phyloP scores from a whole-genome alignment of 2,888 invertebrate species.

The Dendrolimus houi region DNA sequence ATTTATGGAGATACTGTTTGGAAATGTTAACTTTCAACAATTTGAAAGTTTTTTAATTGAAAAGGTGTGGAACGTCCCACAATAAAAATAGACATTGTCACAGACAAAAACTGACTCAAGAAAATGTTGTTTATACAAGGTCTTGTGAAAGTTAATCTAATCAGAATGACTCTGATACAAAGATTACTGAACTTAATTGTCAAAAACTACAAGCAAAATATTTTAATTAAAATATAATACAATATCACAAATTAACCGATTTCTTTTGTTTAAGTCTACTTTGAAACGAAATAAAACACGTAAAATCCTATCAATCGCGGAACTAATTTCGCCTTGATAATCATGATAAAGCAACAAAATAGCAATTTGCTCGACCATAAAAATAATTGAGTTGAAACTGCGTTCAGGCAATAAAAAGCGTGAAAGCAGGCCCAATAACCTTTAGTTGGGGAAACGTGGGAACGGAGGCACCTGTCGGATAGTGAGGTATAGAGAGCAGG shows the following conservation, averaged over 20 bases:
- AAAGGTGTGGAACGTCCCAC: no score
- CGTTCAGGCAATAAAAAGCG: conserved; percentile 74
- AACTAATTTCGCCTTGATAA: conserved; percentile 70
- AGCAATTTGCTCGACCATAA: conserved; percentile 73
- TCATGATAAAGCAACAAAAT: conserved; percentile 74
- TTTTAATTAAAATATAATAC: conserved; percentile 6
- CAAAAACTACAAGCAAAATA: no score
- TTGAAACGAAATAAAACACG: conserved; percentile 1
- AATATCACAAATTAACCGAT: conserved; percentile 30
- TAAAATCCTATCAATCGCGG: conserved; percentile 55
- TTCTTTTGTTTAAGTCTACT: neutral
- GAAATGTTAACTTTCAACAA: no score
- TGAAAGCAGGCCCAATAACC: conserved; percentile 73
- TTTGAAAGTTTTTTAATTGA: no score
- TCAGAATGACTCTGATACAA: no score
- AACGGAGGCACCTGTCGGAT: conserved; percentile 56
- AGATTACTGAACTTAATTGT: no score
- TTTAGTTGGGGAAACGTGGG: conserved; percentile 65
- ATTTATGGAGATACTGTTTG: no score
- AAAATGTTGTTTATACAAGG: no score
- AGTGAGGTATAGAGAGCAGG: conserved; percentile 61
- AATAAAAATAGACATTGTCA: no score
- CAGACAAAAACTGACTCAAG: no score
- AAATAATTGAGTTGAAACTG: conserved; percentile 76
- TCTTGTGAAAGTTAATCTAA: no score